These are phyloP conservation scores for Rissa tridactyla DNA, from an alignment of 2,113 vertebrate genomes.

Conservation along the genomic window DNA sequence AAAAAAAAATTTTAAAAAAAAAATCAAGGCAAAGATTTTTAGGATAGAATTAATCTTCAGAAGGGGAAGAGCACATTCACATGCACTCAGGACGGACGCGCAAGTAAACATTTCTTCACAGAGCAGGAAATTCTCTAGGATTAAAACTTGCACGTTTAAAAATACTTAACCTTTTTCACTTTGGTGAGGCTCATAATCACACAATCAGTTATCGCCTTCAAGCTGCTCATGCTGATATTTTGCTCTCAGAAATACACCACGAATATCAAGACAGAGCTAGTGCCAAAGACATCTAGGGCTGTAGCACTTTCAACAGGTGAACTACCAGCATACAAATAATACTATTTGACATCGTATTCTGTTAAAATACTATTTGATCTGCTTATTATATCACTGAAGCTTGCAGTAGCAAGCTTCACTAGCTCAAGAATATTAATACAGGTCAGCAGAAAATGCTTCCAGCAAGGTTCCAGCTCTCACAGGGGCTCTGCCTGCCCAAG, in stretches of 20 bases:
- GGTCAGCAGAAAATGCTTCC: background rate
- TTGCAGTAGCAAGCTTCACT: background rate
- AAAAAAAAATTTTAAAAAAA: background rate
- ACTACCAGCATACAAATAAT: background rate
- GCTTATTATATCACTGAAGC: background rate
- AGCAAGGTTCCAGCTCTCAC: background rate
- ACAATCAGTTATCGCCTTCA: background rate
- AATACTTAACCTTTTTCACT: background rate
- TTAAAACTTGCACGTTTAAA: background rate
- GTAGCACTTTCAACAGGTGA: background rate
- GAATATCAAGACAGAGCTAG: background rate
- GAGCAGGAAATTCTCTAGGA: background rate
- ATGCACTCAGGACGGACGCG: accelerated
- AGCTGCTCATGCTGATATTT: background rate
- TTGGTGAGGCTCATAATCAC: background rate
- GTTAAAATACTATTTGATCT: background rate
- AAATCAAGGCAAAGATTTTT: conserved; percentile 10
- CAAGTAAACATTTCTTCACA: background rate
- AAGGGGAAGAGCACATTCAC: background rate
- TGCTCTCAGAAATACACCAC: background rate
- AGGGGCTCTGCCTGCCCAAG: background rate
- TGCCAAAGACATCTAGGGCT: background rate
- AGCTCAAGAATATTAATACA: background rate
- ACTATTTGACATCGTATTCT: background rate
- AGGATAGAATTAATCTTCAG: background rate